Evolutionary conservation across 2,113 vertebrate species (phyloP).

Genomic region (Dipodomys ordii): DNA sequence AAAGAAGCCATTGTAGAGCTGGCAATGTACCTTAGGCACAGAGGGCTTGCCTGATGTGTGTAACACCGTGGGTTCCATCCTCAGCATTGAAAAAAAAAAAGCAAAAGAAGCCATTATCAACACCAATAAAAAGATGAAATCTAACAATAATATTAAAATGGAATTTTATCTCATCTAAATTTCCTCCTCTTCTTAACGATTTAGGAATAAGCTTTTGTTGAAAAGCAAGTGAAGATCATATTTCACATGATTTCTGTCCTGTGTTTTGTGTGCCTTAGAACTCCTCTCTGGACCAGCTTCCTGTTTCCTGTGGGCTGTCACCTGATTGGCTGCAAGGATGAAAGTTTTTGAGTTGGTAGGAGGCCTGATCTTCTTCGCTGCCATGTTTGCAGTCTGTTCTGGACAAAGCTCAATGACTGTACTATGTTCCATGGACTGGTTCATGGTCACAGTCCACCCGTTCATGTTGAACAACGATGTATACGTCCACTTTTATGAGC

Average conservation of each 20-base stretch:
- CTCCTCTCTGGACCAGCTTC: constrained; percentile 45
- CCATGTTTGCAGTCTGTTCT: background rate
- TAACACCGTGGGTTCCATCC: background rate
- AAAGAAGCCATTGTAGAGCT: too few species aligned
- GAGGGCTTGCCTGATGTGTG: background rate
- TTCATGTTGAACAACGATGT: constrained; percentile 70
- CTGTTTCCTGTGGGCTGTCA: constrained; percentile 18
- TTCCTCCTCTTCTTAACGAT: background rate
- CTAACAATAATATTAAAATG: constrained; percentile 20
- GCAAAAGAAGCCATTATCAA: background rate
- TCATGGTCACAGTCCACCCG: constrained; percentile 68
- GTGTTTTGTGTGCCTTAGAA: constrained; percentile 66
- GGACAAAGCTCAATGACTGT: constrained; percentile 61
- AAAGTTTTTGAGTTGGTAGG: background rate
- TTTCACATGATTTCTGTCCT: constrained; percentile 48
- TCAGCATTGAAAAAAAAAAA: background rate
- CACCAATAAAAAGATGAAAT: background rate
- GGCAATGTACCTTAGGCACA: background rate
- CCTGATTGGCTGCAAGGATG: constrained; percentile 47
- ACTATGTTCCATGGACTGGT: constrained; percentile 72
- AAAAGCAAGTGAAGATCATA: background rate
- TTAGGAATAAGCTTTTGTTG: constrained; percentile 14
- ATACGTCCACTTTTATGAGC: constrained; percentile 67
- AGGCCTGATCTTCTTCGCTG: constrained; percentile 26
- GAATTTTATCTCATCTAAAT: constrained; percentile 18